These are phyloP conservation scores for Crypturellus undulatus DNA, from an alignment of 2,113 vertebrate genomes.

Conservation along the genomic window DNA sequence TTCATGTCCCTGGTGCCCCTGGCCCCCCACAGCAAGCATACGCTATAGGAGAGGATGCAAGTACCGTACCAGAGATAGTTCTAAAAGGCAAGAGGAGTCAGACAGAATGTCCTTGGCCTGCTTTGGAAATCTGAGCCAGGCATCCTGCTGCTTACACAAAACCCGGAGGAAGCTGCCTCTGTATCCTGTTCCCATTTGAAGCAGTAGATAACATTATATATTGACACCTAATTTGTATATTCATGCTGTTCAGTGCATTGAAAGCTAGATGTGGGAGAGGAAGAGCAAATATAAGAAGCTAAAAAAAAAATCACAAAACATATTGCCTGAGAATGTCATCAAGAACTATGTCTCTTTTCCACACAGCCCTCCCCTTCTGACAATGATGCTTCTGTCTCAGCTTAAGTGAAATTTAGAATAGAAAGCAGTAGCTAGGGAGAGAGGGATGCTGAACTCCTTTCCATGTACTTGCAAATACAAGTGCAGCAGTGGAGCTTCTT, in stretches of 20 bases:
- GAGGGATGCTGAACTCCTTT: background rate
- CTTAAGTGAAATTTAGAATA: background rate
- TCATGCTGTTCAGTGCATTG: background rate
- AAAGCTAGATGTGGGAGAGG: background rate
- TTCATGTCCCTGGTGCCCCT: background rate
- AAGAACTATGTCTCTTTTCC: background rate
- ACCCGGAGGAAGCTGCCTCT: background rate
- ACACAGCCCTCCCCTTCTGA: background rate
- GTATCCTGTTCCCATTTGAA: background rate
- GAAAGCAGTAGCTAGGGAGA: background rate
- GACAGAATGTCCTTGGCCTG: background rate
- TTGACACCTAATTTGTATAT: background rate
- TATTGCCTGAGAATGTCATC: background rate
- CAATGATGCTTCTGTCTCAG: background rate
- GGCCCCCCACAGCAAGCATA: background rate
- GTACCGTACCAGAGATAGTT: background rate
- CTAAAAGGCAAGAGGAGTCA: background rate
- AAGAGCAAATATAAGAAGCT: background rate
- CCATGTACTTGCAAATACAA: background rate
- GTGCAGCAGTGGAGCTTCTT: background rate
- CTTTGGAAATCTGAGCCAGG: background rate
- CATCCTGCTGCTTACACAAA: background rate
- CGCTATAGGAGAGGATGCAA: background rate
- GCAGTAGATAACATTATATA: background rate
- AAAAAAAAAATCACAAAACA: background rate